Evolutionary conservation across 2,113 vertebrate genomes (phyloP).

Genomic region (Gnathonemus longibarbis): DNA sequence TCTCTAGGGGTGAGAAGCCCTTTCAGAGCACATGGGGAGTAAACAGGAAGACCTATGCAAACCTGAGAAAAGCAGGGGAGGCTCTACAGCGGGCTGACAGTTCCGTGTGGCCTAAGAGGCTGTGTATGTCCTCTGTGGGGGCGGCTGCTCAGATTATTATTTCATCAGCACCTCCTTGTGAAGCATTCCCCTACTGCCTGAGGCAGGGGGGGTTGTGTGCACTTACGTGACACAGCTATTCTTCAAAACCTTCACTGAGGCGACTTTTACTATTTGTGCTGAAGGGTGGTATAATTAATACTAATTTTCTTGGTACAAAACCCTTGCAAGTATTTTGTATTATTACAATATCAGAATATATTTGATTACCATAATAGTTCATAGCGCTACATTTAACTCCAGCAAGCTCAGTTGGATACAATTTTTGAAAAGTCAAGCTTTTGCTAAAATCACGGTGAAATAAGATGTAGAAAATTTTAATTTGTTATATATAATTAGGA

Average conservation of each 20-base stretch:
- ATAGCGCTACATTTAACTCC: not conserved
- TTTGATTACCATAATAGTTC: constrained; percentile 4
- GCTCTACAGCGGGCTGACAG: constrained; percentile 34
- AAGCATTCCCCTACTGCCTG: constrained; percentile 47
- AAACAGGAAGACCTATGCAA: not conserved
- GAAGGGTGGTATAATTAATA: not conserved
- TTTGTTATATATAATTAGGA: constrained; percentile 1
- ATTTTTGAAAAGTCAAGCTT: not conserved
- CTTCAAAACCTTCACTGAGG: not conserved
- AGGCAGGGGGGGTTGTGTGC: not conserved
- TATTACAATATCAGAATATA: not conserved
- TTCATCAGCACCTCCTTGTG: constrained; percentile 44
- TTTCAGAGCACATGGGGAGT: not conserved
- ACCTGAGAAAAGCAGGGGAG: constrained; percentile 25
- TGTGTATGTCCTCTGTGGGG: constrained; percentile 21
- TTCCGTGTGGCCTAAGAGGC: constrained; percentile 31
- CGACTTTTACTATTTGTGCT: not conserved
- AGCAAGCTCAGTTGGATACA: not conserved
- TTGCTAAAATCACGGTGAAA: not conserved
- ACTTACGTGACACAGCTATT: not conserved
- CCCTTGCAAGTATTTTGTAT: not conserved
- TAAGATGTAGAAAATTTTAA: not conserved
- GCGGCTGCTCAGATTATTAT: constrained; percentile 64
- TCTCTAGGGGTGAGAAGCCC: not conserved
- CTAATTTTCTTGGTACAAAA: not conserved